phyloP scores from a whole-genome alignment of 2,797 vertebrate genomes.

The Coracias cyanogaster region DNA sequence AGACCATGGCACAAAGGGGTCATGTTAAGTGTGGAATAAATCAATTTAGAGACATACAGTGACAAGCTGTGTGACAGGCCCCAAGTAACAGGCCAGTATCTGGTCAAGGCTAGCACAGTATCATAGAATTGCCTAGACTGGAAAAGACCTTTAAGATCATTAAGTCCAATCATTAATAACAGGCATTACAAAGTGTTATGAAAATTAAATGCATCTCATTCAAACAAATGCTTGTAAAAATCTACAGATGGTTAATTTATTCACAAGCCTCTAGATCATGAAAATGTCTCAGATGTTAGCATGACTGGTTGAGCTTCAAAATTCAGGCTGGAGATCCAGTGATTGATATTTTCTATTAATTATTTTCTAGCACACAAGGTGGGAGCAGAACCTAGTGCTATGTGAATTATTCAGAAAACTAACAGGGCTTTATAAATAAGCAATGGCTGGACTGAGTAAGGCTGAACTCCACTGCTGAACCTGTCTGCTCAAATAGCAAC shows the following conservation, averaged over 20 bases:
- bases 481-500: not conserved
- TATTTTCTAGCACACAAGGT: not conserved
- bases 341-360: not conserved
- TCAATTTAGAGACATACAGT: not conserved
- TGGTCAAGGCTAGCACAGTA: too few relatives aligned
- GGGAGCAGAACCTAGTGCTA: not conserved
- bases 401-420: not conserved
- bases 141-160: too few relatives aligned
- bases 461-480: not conserved
- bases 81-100: too few relatives aligned
- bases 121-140: too few relatives aligned
- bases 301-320: not conserved
- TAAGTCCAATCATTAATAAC: too few relatives aligned
- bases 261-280: fast-evolving
- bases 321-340: not conserved
- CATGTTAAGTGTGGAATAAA: not conserved
- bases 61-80: not conserved
- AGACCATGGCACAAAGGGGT: not conserved
- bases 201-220: not conserved
- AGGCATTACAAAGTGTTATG: not conserved
- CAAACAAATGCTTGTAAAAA: not conserved
- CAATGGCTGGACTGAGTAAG: too few relatives aligned
- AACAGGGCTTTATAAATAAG: not conserved
- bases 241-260: not conserved
- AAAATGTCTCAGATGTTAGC: not conserved